Conservation (phyloP, 2,113 vertebrate species). For the Dasyurus viverrinus region DNA sequence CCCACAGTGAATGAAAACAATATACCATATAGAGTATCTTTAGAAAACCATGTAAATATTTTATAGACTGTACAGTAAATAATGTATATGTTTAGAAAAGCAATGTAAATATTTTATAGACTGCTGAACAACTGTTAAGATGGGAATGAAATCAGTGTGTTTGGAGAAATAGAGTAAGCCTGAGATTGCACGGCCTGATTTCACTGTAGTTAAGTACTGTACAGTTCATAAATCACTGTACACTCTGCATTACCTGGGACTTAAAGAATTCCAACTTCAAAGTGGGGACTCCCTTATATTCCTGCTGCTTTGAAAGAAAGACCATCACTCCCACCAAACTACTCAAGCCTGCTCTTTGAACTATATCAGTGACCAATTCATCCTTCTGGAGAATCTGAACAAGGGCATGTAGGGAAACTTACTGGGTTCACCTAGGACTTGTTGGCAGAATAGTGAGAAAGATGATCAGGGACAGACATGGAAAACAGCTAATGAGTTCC, state of each 20-base stretch:
- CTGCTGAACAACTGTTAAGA: conserved; percentile 61
- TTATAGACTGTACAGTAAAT: conserved; percentile 74
- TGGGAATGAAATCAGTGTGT: conserved; percentile 66
- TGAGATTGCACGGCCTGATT: conserved; percentile 49
- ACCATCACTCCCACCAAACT: conserved; percentile 40
- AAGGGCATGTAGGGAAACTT: conserved; percentile 43
- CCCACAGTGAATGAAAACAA: conserved; percentile 49
- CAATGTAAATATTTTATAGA: conserved; percentile 77
- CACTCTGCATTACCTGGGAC: conserved; percentile 58
- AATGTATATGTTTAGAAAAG: conserved; percentile 73
- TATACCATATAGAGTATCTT: conserved; percentile 48
- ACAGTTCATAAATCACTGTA: conserved; percentile 69
- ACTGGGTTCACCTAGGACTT: conserved; percentile 48
- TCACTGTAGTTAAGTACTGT: conserved; percentile 34
- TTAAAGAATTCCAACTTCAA: conserved; percentile 58
- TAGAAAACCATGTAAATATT: conserved; percentile 71
- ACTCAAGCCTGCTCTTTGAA: conserved; percentile 64
- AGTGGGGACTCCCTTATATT: conserved; percentile 31
- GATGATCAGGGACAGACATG: conserved; percentile 16
- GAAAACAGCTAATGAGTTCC: conserved; percentile 68
- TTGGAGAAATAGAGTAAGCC: conserved; percentile 64
- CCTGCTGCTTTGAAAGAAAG: conserved; percentile 30
- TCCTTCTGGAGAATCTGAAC: conserved; percentile 54
- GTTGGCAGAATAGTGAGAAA: conserved; percentile 35
- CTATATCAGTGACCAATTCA: conserved; percentile 65